Evolutionary conservation across 2,888 invertebrate genomes (phyloP), one percentile per base, ranked within the genome.

Genomic region (Hybos culiciformis): DNA sequence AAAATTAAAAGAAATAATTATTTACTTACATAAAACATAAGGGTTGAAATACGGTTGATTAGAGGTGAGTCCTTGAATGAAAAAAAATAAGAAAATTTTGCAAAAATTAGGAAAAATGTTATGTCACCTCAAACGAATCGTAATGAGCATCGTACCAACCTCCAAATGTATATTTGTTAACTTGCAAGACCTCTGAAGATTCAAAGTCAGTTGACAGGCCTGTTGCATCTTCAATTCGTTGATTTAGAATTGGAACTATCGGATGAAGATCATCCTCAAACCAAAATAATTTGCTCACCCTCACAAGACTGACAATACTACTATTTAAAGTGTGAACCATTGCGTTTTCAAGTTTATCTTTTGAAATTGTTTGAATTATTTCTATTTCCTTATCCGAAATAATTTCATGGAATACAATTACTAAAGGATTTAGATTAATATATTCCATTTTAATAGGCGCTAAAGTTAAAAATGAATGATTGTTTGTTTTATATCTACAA

Each of bases 11-110:
- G n/a, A n/a, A n/a, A n/a, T n/a, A n/a, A n/a, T n/a, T n/a, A n/a
- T n/a, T n/a, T n/a, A n/a, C n/a, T n/a, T 48, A 64, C 66, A 55
- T 65, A 66, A 51, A 66, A 62, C 3, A 66, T 42, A 1, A 62
- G 56, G 1, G 66, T 66, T 8, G 61, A 63, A 29, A 66, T 60
- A n/a, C n/a, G n/a, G n/a, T n/a, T n/a, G n/a, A n/a, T n/a, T n/a
- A n/a, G n/a, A n/a, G n/a, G n/a, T n/a, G n/a, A n/a, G n/a, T n/a
- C n/a, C n/a, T n/a, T n/a, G n/a, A n/a, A n/a, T n/a, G n/a, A n/a
- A n/a, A n/a, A n/a, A n/a, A n/a, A n/a, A n/a, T n/a, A n/a, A n/a
- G n/a, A n/a, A n/a, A n/a, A n/a, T n/a, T n/a, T n/a, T n/a, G n/a
- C n/a, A n/a, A n/a, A n/a, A n/a, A n/a, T n/a, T n/a, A n/a, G n/a